These are phyloP conservation scores for Endomychus coccineus DNA, from an alignment of 2,888 invertebrate genomes.

Conservation along the genomic window DNA sequence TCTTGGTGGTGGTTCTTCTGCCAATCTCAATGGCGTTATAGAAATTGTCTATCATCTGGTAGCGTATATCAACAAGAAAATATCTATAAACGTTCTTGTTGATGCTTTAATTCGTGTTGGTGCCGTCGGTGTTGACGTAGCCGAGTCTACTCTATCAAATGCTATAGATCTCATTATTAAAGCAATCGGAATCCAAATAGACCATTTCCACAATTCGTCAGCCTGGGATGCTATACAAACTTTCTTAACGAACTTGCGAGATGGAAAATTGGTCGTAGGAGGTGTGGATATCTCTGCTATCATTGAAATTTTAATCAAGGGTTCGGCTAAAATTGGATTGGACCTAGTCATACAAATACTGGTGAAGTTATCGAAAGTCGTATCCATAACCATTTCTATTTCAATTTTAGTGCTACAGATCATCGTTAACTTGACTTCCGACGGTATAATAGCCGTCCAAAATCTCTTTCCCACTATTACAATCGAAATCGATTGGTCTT, in stretches of 20 bases:
- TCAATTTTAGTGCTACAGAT: slow-evolving; percentile 8
- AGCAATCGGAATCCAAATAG: neutral
- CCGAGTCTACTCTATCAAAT: no score
- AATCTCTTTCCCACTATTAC: slow-evolving; percentile 6
- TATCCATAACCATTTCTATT: slow-evolving; percentile 1
- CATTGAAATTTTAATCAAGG: slow-evolving; percentile 4
- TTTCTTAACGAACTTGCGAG: no score
- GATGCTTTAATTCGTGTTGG: neutral
- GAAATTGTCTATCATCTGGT: neutral
- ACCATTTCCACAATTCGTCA: neutral
- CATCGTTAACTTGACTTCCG: slow-evolving; percentile 9
- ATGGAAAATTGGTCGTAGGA: slow-evolving; percentile 7
- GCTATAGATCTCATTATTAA: no score
- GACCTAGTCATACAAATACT: slow-evolving; percentile 5
- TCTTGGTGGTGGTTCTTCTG: neutral
- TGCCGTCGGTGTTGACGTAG: neutral
- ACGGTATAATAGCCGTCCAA: slow-evolving; percentile 6
- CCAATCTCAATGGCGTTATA: neutral
- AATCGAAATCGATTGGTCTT: slow-evolving; percentile 8
- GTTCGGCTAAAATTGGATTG: slow-evolving; percentile 4
- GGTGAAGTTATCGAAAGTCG: slow-evolving; percentile 4
- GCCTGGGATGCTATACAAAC: neutral
- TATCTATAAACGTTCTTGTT: neutral
- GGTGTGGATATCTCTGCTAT: slow-evolving; percentile 11
- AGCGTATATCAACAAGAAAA: neutral